phyloP scores from a whole-genome alignment of 1,140 invertebrate genomes.

The Physella acuta region DNA sequence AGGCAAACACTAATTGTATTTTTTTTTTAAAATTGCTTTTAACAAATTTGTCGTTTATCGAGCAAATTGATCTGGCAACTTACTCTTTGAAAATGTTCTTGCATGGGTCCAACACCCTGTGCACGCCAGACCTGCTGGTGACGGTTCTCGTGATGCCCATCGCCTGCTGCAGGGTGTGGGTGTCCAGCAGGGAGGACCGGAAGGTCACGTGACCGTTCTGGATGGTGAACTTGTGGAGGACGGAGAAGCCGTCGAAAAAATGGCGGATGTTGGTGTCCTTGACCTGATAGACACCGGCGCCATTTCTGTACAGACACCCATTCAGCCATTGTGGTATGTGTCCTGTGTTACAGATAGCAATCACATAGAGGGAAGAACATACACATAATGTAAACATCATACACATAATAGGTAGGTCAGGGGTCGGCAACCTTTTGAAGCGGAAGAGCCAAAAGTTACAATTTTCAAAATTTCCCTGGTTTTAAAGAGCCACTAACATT shows the following conservation, averaged over 20 bases:
- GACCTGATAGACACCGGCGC: constrained; percentile 77
- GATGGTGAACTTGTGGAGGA: constrained; percentile 73
- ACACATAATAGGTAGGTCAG: no score
- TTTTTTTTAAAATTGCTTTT: no score
- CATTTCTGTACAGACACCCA: constrained; percentile 80
- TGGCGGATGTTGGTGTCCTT: constrained; percentile 76
- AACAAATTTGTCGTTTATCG: no score
- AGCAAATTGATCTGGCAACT: no score
- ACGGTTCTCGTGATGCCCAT: background rate
- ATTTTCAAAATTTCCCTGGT: no score
- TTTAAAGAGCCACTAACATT: no score
- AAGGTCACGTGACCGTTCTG: constrained; percentile 63
- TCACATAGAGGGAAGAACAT: no score
- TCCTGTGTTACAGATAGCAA: no score
- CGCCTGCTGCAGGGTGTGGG: constrained; percentile 62
- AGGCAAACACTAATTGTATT: no score
- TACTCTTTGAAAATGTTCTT: constrained; percentile 10
- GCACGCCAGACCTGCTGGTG: background rate
- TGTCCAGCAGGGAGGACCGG: constrained; percentile 77
- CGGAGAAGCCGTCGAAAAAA: constrained; percentile 83
- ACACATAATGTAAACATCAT: no score
- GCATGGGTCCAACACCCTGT: constrained; percentile 10
- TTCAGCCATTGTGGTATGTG: constrained; percentile 76
- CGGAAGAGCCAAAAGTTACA: no score
- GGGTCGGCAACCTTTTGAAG: no score